Base-by-base conservation (phyloP, 1,140 invertebrate species). In the Andrena cerasifolii region DNA sequence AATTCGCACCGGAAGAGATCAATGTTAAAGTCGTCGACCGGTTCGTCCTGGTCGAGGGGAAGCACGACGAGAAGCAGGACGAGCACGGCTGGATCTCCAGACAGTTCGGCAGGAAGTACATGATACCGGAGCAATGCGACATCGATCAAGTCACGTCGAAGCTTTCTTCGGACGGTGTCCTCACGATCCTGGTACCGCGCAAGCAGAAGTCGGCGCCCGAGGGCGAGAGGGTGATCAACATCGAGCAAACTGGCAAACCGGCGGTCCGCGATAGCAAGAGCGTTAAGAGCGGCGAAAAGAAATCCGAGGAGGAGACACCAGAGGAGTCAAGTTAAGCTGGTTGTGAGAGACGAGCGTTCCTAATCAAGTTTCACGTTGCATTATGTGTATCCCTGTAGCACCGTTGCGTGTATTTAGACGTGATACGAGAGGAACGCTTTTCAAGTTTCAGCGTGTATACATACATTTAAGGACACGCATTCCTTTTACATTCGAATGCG, bases 1-100 rank as follows among this genome's bases (percentile, higher is more conserved):
- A 96, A 79, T 97, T 96, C 89, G 94, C 94, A 72, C 96, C 96
- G 0, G 95, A 96, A 51, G 96, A 97, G 88, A 94, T 97, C 10
- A 94, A 92, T 21, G 95, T 97, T 1, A 94, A 94, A 81, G 93
- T 96, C 16, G 91, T 94, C 5, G 95, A 96, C 84, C 93, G 94
- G 45, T 93, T 90, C 40, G 93, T 97, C 12, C 92, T 95, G 2
- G 93, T 97, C n/a, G 94, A 95, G 87, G 96, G 94, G 1, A 95
- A 95, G 84, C 96, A 96, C 83, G 95, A 96, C 80, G 94, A 96
- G 58, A 95, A 94, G 71, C 89, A 93, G 43, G 95, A 96, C 77
- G 94, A 95, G 45, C 93, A 95, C 72, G 94, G 95, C 10, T 95
- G 93, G 79, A 93, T 96, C 58, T 93, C 94, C 1, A 93, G 96